Base-by-base conservation (phyloP, 2,888 invertebrate species). In the Ophion slaviceki region DNA sequence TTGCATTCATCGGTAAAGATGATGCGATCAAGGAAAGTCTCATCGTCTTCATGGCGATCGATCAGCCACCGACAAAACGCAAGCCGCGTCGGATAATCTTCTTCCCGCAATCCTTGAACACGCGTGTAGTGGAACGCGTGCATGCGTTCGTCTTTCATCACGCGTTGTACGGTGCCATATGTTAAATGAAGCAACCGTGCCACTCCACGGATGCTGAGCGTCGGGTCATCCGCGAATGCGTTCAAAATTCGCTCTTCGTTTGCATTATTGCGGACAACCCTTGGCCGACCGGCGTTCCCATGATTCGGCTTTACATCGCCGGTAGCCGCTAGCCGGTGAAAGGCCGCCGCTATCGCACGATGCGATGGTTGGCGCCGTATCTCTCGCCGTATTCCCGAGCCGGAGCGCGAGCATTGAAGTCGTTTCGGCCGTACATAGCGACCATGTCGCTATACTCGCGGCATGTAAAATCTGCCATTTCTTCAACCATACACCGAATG, bases 61-160 rank as follows among this genome's bases (percentile, higher is more conserved):
- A 62, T 11, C n/a, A 68, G 17, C 53, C 47, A 68, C n/a, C 68
- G 68, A 20, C 68, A 68, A 68, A 68, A 68, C 3, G 45, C 45
- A 7, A 68, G 68, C 7, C 68, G 40, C 45, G 24, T 20, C 24
- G 68, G 68, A 68, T 68, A 68, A 68, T 68, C 68, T 10, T 7
- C 20, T 45, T 47, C 47, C 45, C 17, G 10, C 17, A 68, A 24
- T 14, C 20, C 20, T 20, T 47, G 47, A 24, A 68, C 68, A 7
- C 68, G 68, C 45, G 68, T 47, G 1, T 68, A 47, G 20, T 68
- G 47, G 20, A 47, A 68, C 24, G 68, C 68, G 45, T 68, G 68
- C 7, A 45, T 40, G 4, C 47, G n/a, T 47, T 68, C 68, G 17
- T 57, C 57, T 57, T 57, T 57, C 57, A 57, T 57, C 57, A n/a